Evolutionary conservation across 2,113 vertebrate species (phyloP), one percentile per base, ranked within the genome.

Genomic region (Eretmochelys imbricata): DNA sequence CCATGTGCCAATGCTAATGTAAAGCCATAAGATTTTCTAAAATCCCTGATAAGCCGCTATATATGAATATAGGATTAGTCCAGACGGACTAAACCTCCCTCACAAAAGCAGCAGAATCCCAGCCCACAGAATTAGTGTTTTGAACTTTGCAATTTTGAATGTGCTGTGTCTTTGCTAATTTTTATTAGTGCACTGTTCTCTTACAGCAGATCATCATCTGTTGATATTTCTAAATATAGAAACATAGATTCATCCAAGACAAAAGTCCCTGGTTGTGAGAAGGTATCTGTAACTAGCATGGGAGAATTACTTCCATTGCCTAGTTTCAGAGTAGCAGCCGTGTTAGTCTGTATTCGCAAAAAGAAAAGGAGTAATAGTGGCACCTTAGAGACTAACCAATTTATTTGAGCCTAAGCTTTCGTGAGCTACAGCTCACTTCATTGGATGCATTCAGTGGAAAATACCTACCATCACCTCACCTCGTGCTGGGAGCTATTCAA

Each of bases 31-130:
- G 90, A 72, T 75, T 89, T 78, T 91, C 49, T 46, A 16, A 91
- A 96, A 97, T 96, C 94, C 87, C 42, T 92, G 95, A 89, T 95
- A 93, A 95, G 48, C 81, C 49, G 86, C 95, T 53, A 24, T 49
- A 72, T 83, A 89, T 27, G 84, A 96, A 85, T 31, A 82, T 75
- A 85, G 88, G 90, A 96, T 97, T 96, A 96, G 87, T 38, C 81
- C 87, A 94, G 91, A 93, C 80, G 83, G 94, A 88, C 84, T 91
- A 94, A 95, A 92, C 85, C 75, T 85, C 35, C 87, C 84, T 93
- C 75, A 31, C 49, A 38, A 91, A 89, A 53, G 38, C 27, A 78
- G 55, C 42, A 93, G 38, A 80, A 65, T 75, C 90, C 62, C 85
- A 91, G 89, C 55, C 49, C 50, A 54, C 55, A 49, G 31, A 31